A percentile compares a stretch with the other conserved stretches of the same genome.
Conservation (phyloP, 2,888 invertebrate species). For the Mellilla xanthometata region DNA sequence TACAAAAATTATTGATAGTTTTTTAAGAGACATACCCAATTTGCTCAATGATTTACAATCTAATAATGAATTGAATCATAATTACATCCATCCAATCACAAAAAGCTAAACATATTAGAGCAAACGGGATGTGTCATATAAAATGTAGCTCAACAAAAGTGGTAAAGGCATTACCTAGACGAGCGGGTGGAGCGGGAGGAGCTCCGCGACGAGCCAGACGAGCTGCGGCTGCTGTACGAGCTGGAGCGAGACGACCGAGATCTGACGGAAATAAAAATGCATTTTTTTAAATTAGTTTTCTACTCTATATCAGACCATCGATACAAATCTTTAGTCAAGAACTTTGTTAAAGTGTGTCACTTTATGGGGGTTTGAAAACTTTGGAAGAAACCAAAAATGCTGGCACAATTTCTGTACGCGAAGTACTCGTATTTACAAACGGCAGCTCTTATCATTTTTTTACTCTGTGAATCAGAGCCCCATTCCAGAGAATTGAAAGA, state of each 20-base stretch:
- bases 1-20: too few species aligned
- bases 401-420: too few species aligned
- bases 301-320: too few species aligned
- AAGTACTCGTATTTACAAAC: too few species aligned
- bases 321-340: too few species aligned
- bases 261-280: constrained; percentile 38
- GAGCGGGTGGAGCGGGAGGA: constrained; percentile 78
- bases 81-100: not conserved
- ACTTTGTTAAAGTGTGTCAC: too few species aligned
- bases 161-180: constrained; percentile 58
- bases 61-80: not conserved
- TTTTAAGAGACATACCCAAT: not conserved
- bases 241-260: constrained; percentile 72
- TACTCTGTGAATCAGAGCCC: too few species aligned
- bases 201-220: constrained; percentile 63
- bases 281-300: too few species aligned
- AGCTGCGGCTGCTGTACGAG: constrained; percentile 82
- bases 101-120: not conserved
- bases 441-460: too few species aligned
- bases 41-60: not conserved
- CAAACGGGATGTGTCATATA: not conserved
- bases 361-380: too few species aligned
- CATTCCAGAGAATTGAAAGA: too few species aligned
- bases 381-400: too few species aligned
- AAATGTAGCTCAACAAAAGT: not conserved